Percentiles rank a stretch among this genome's conserved stretches.
Conservation (phyloP, 2,888 invertebrate genomes). For the Pyrgus malvae region DNA sequence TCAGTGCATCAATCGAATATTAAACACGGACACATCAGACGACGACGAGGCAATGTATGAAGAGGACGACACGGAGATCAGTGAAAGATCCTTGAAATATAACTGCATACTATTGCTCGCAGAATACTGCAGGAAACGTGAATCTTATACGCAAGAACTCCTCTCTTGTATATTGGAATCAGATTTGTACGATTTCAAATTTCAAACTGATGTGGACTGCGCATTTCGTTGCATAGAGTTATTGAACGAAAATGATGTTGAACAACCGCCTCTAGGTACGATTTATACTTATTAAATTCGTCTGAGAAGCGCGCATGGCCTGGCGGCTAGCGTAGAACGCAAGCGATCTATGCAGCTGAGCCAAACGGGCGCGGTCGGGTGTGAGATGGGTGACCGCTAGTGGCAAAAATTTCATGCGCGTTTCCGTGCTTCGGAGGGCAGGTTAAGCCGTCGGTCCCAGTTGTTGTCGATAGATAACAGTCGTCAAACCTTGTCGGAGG, state of each 20-base stretch:
- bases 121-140: slow-evolving; percentile 57
- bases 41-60: slow-evolving; percentile 51
- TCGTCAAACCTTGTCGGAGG: too few species aligned
- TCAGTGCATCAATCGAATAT: slow-evolving; percentile 53
- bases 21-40: slow-evolving; percentile 46
- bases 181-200: slow-evolving; percentile 56
- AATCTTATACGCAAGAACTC: slow-evolving; percentile 57
- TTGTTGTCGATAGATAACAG: too few species aligned
- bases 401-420: too few species aligned
- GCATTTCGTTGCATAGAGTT: slow-evolving; percentile 58
- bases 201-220: slow-evolving; percentile 52
- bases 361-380: too few species aligned
- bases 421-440: too few species aligned
- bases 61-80: slow-evolving; percentile 57
- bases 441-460: too few species aligned
- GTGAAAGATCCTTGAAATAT: slow-evolving; percentile 52
- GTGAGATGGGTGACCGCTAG: too few species aligned
- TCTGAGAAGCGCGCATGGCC: too few species aligned
- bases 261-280: slow-evolving; percentile 59
- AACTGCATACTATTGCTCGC: slow-evolving; percentile 58
- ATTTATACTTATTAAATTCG: background rate
- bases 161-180: slow-evolving; percentile 59
- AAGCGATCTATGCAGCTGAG: too few species aligned
- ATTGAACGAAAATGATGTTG: slow-evolving; percentile 46
- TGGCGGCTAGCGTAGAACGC: too few species aligned